Evolutionary conservation across 2,888 invertebrate species (phyloP).

Genomic region (Tinea trinotella): DNA sequence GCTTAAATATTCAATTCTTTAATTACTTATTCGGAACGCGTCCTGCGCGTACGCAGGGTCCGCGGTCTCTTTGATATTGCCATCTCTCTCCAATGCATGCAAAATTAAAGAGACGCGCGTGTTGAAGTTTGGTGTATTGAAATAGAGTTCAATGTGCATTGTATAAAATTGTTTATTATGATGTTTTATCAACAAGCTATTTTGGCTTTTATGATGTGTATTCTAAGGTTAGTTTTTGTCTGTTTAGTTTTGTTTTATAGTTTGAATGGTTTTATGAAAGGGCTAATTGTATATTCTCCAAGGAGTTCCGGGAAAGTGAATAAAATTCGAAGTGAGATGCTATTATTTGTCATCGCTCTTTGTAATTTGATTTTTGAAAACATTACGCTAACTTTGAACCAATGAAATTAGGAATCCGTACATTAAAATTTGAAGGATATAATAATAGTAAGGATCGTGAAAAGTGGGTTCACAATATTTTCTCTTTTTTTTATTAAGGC

Average conservation of each 20-base stretch:
- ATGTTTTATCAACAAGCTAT: background rate
- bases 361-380: too few relatives aligned
- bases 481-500: too few relatives aligned
- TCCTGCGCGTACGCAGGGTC: conserved; percentile 15
- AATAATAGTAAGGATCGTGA: too few relatives aligned
- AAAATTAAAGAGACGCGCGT: background rate
- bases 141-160: background rate
- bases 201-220: conserved; percentile 23
- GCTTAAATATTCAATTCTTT: too few relatives aligned
- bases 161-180: background rate
- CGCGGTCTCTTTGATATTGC: conserved; percentile 13
- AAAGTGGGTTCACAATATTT: too few relatives aligned
- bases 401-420: too few relatives aligned
- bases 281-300: conserved; percentile 67
- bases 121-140: background rate
- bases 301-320: conserved; percentile 35
- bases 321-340: conserved; percentile 39
- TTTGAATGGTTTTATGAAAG: conserved; percentile 69
- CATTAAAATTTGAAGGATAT: too few relatives aligned
- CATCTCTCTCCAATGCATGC: background rate
- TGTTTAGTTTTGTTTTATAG: conserved; percentile 37
- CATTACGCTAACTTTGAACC: too few relatives aligned
- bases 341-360: conserved; percentile 35
- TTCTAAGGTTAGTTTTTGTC: conserved; percentile 28
- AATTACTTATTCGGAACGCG: conserved; percentile 12